These are phyloP conservation scores for Stenichneumon culpator DNA, from an alignment of 2,888 invertebrate genomes.

Conservation along the genomic window DNA sequence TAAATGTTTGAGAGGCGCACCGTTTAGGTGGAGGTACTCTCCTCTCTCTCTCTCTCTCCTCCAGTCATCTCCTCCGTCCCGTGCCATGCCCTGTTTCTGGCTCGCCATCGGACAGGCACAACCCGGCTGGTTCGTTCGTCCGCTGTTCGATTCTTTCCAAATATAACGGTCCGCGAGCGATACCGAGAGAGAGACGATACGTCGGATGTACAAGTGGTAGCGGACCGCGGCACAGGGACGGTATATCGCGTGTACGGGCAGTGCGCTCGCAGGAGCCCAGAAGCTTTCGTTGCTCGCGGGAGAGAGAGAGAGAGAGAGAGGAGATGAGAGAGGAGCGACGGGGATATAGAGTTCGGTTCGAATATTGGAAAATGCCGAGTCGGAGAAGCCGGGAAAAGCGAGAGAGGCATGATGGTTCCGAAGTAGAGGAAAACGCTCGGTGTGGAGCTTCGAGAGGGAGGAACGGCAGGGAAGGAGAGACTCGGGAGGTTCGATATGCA, in stretches of 20 bases:
- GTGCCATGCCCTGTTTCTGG: constrained; percentile 43
- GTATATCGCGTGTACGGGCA: constrained; percentile 4
- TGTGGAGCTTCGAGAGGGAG: constrained; percentile 13
- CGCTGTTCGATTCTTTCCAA: constrained; percentile 83
- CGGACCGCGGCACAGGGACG: constrained; percentile 23
- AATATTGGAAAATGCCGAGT: constrained; percentile 85
- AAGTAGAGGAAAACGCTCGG: constrained; percentile 16
- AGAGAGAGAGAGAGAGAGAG: constrained; percentile 31
- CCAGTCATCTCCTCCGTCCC: constrained; percentile 61
- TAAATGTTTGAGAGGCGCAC: constrained; percentile 79
- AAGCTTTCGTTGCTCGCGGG: constrained; percentile 56
- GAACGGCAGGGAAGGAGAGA: constrained; percentile 61
- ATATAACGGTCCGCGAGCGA: constrained; percentile 81
- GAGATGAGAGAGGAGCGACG: constrained; percentile 12
- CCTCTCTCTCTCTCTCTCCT: constrained; percentile 32
- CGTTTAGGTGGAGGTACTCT: constrained; percentile 64
- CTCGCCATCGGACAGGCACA: constrained; percentile 37
- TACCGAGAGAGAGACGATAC: constrained; percentile 54
- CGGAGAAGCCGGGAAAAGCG: constrained; percentile 76
- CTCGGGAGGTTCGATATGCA: constrained; percentile 82
- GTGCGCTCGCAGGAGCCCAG: constrained; percentile 3
- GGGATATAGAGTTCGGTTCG: constrained; percentile 73
- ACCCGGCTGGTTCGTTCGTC: constrained; percentile 72
- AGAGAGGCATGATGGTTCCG: constrained; percentile 36
- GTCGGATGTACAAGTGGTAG: constrained; percentile 34